A percentile compares a stretch with the other conserved stretches of the same genome.
These are phyloP conservation scores for Ophion costatus DNA, from an alignment of 2,888 invertebrate genomes.

Conservation along the genomic window DNA sequence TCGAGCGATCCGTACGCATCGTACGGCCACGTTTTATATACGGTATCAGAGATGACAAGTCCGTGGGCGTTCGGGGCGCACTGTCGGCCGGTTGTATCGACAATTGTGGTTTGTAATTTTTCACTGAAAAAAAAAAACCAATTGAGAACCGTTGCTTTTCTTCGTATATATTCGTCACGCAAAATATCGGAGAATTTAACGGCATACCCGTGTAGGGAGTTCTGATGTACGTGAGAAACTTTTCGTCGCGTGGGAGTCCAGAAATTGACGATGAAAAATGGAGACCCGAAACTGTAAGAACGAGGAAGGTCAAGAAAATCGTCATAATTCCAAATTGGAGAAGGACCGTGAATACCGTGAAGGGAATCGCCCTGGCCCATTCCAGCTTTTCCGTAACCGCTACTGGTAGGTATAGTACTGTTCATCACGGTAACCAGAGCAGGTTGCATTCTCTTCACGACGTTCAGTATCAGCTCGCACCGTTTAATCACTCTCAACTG, in stretches of 20 bases:
- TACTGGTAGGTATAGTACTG: conserved; percentile 73
- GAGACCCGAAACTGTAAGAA: conserved; percentile 69
- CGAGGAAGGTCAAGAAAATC: background rate
- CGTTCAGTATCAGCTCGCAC: conserved; percentile 80
- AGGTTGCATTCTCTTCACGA: conserved; percentile 79
- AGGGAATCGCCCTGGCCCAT: conserved; percentile 74
- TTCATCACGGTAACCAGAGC: conserved; percentile 77
- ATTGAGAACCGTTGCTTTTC: background rate
- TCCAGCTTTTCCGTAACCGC: conserved; percentile 69
- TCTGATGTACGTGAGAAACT: conserved; percentile 75
- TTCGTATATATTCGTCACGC: no score
- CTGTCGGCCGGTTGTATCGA: conserved; percentile 80
- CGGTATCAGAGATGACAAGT: conserved; percentile 79
- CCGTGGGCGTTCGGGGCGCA: conserved; percentile 72
- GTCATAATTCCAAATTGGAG: no score
- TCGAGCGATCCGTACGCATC: conserved; percentile 79
- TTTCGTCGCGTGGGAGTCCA: conserved; percentile 71
- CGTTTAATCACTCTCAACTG: conserved; percentile 81
- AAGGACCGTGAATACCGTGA: no score
- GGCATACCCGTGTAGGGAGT: conserved; percentile 81
- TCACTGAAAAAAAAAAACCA: conserved; percentile 71
- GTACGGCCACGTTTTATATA: conserved; percentile 79
- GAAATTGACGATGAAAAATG: conserved; percentile 72
- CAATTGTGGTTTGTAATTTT: conserved; percentile 78
- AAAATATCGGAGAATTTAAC: no score